Base-by-base conservation (phyloP, 2,113 vertebrate genomes). In the Galeopterus variegatus region DNA sequence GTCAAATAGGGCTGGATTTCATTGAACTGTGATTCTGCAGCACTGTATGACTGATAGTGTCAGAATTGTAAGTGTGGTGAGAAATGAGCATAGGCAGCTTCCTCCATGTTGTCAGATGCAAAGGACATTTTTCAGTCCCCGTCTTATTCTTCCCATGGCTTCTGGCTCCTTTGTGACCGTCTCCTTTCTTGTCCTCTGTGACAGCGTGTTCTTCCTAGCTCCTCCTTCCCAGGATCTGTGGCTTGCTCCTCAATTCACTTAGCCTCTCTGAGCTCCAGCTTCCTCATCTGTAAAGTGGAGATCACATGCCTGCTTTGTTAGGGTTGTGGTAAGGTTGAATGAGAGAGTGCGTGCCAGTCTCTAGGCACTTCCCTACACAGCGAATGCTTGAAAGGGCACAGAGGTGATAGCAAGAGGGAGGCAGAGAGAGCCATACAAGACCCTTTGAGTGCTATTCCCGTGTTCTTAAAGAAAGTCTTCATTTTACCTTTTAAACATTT, bases 401-500 rank as follows among this genome's bases (percentile, higher is more conserved):
- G 18, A 83, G 48, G 45, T 54, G 58, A 72, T 62, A 33, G 56
- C 60, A 67, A 64, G 24, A 15, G 33, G 33, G 58, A 50, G 82
- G 56, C 36, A 60, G 64, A 76, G 77, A 9, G 8, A 65, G 73
- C 54, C 48, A 41, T 10, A 1, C 6, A 84, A 45, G 28, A 72
- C 13, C 19, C 36, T 90, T 82, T 79, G 60, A 67, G 15, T 70
- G 50, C 41, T 75, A 0, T 24, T 80, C 3, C 3, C 8, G 9
- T 36, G 6, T 75, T 82, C 64, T 92, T 41, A 86, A 88, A 64
- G 33, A 88, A 65, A 87, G 56, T 83, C 70, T 76, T n/a, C 3
- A 81, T 67, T 73, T 65, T 91, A 56, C 24, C 67, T 89, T 75
- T 33, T 69, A 83, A 84, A 50, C 62, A 94, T 48, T 67, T 88